Percentiles rank a stretch among this genome's conserved stretches.
Conservation (phyloP, 2,888 invertebrate species). For the Luperina nickerlii region DNA sequence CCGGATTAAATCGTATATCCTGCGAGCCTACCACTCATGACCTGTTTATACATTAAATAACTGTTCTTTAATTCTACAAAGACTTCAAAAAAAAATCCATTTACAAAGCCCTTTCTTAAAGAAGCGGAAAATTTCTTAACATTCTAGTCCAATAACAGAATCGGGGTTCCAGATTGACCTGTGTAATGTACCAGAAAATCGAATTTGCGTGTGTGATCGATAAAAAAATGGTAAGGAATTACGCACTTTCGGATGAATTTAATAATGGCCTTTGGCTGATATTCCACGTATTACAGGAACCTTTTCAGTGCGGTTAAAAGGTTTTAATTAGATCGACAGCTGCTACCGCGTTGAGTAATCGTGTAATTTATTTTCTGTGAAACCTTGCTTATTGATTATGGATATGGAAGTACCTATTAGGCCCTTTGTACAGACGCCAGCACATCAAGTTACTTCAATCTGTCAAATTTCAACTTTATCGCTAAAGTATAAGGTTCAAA, state of each 20-base stretch:
- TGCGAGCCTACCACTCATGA: background rate
- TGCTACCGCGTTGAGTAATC: constrained; percentile 54
- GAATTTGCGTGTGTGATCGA: constrained; percentile 80
- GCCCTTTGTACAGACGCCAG: background rate
- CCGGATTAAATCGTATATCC: too few relatives aligned
- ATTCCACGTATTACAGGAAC: constrained; percentile 47
- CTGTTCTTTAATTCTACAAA: constrained; percentile 5
- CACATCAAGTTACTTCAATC: too few relatives aligned
- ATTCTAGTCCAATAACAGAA: constrained; percentile 61
- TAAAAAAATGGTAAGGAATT: constrained; percentile 74
- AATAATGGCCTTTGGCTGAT: constrained; percentile 54
- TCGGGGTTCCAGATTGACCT: constrained; percentile 74
- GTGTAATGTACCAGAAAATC: constrained; percentile 86
- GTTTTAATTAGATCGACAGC: constrained; percentile 66
- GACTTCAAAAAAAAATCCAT: constrained; percentile 17
- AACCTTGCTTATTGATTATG: constrained; percentile 6
- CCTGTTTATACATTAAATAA: background rate
- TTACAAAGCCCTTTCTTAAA: constrained; percentile 17
- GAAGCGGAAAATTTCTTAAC: constrained; percentile 17
- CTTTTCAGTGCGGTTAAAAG: constrained; percentile 59
- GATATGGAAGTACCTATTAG: background rate
- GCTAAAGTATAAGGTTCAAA: too few relatives aligned
- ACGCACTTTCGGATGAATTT: constrained; percentile 57
- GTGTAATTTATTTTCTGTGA: constrained; percentile 52
- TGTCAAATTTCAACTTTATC: too few relatives aligned